Evolutionary conservation across 2,797 vertebrate genomes (phyloP), one percentile per base, ranked within the genome.

Genomic region (Graptemys geographica): DNA sequence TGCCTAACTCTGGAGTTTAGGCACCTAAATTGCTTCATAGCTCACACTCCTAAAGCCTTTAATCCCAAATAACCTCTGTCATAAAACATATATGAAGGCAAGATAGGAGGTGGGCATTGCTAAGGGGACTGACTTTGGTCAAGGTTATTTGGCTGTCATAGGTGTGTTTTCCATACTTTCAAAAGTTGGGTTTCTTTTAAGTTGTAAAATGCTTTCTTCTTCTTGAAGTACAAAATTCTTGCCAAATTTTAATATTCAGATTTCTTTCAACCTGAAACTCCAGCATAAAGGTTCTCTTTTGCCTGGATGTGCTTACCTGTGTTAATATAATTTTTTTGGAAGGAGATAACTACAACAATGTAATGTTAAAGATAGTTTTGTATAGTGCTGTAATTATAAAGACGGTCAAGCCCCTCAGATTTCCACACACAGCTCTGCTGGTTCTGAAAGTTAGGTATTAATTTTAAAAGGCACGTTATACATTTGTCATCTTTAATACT

Each of bases 401-500:
- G 49, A 51, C 7, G n/a, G 19, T 86, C 81, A 91, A 95, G 57
- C n/a, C 18, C 74, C 78, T 85, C 57, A 37, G 78, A 69, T 87
- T 94, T 90, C 86, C 84, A 57, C 90, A 69, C 15, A 41, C 12
- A 88, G 10, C 11, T 84, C 55, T 91, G 87, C 82, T 84, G 80
- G 79, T 79, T n/a, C 91, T 90, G 79, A 79, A 92, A 90, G 93
- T 86, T 87, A 92, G 57, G 52, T 47, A 79, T 81, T 92, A 88
- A 84, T 72, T 84, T 88, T 86, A 95, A 97, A 89, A 10, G 91
- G 37, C 84, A 94, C 82, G 10, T 88, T 93, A 83, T 90, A 92
- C 91, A 90, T 82, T 81, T 96, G 52, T 89, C 57, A 76, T 91
- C 74, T 95, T 95, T 96, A 92, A 90, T 92, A 88, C 84, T 86